Evolutionary conservation across 2,113 vertebrate species (phyloP).

Genomic region (Dryoscopus gambensis): DNA sequence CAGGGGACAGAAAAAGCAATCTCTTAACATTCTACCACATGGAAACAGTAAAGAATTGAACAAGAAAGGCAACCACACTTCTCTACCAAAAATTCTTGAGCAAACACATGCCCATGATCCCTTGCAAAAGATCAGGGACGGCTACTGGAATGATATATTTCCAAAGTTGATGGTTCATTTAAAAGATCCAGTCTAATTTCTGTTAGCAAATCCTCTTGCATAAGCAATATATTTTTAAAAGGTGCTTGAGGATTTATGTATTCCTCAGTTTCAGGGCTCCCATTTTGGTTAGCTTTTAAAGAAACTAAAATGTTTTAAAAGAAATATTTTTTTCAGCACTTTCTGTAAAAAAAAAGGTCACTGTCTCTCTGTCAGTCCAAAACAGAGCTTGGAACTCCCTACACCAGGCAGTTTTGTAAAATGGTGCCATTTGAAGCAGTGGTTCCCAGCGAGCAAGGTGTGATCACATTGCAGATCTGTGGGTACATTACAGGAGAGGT

Average conservation of each 20-base stretch:
- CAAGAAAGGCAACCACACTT: not conserved
- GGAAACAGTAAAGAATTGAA: not conserved
- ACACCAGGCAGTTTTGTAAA: not conserved
- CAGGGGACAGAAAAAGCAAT: conserved; percentile 10
- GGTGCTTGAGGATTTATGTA: not conserved
- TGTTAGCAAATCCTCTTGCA: not conserved
- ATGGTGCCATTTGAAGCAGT: not conserved
- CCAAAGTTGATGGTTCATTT: not conserved
- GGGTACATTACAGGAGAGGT: not conserved
- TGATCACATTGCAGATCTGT: not conserved
- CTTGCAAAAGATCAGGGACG: not conserved
- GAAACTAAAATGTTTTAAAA: not conserved
- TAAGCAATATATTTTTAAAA: not conserved
- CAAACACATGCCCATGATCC: not conserved
- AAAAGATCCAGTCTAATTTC: not conserved
- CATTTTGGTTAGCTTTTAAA: not conserved
- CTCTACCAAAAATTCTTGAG: not conserved
- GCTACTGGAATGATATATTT: not conserved
- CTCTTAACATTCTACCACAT: not conserved
- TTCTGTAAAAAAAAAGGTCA: not conserved
- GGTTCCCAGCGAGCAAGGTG: accelerated
- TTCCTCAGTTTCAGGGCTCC: not conserved
- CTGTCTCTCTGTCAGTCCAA: not conserved
- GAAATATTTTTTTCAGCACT: not conserved
- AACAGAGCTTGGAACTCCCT: not conserved